A percentile compares a stretch with the other conserved stretches of the same genome.
phyloP scores from a whole-genome alignment of 2,888 invertebrate species.

The Ischnus inquisitorius region DNA sequence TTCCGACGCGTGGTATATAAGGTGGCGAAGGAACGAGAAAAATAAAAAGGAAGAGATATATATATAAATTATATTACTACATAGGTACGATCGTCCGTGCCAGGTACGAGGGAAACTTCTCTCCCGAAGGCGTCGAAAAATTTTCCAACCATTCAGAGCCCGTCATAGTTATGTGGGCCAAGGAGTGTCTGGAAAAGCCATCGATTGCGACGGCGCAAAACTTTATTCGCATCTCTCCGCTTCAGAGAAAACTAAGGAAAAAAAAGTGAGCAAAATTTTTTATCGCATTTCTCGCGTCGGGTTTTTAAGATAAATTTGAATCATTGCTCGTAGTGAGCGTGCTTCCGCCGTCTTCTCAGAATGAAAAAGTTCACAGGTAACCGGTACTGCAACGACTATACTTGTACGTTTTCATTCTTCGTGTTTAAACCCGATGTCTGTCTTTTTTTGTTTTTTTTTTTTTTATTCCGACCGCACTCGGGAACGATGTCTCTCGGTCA shows the following conservation, averaged over 20 bases:
- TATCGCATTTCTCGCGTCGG: conserved; percentile 15
- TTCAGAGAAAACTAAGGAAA: neutral
- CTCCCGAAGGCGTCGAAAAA: conserved; percentile 29
- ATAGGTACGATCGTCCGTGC: conserved; percentile 12
- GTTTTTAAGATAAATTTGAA: conserved; percentile 35
- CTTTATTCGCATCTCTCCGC: conserved; percentile 18
- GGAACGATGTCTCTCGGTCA: neutral
- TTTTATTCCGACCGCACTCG: neutral
- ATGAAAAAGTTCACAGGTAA: neutral
- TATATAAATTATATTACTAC: conserved; percentile 37
- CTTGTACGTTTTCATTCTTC: neutral
- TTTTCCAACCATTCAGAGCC: conserved; percentile 42
- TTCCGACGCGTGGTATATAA: conserved; percentile 25
- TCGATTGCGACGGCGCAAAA: conserved; percentile 30
- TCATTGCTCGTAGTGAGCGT: neutral
- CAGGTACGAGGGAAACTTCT: conserved; percentile 40
- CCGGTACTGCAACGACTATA: neutral
- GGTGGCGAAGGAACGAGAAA: neutral
- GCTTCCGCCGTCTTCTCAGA: neutral
- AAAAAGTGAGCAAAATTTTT: conserved; percentile 11
- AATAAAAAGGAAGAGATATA: conserved; percentile 36
- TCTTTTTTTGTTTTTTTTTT: neutral
- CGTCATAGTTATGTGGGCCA: conserved; percentile 4
- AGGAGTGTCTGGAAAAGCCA: conserved; percentile 26
- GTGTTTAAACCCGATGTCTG: neutral